These are phyloP conservation scores for Tetraneura akinire DNA, from an alignment of 1,140 invertebrate genomes.

Conservation along the genomic window DNA sequence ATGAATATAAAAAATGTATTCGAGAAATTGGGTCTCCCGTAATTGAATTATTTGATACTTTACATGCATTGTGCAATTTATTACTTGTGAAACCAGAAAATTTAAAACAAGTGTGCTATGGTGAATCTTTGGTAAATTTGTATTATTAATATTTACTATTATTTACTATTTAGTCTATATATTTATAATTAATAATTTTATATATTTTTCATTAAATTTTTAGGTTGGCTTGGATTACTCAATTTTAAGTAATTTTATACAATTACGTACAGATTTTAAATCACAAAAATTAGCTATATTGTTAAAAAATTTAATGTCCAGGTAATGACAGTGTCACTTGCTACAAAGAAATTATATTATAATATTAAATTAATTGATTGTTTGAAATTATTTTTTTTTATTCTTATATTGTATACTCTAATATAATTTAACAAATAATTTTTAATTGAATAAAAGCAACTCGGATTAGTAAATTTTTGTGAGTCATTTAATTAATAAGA, in stretches of 20 bases:
- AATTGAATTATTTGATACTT: conserved; percentile 85
- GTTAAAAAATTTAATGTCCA: conserved; percentile 63
- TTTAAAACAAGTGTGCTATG: conserved; percentile 90
- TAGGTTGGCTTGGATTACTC: conserved; percentile 85
- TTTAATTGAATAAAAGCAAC: background rate
- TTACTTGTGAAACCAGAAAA: conserved; percentile 95
- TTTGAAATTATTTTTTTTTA: conserved; percentile 1
- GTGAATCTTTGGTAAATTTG: conserved; percentile 86
- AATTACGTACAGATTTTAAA: conserved; percentile 89
- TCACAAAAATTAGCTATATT: conserved; percentile 75
- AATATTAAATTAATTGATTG: background rate
- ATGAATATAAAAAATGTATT: conserved; percentile 86
- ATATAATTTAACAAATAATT: conserved; percentile 1
- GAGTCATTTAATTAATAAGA: no score
- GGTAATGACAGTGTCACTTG: conserved; percentile 1
- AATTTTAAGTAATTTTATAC: conserved; percentile 88
- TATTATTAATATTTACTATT: background rate
- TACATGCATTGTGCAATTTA: conserved; percentile 94
- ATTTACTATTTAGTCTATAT: no score
- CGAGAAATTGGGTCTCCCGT: conserved; percentile 75
- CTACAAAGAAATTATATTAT: no score
- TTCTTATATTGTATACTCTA: background rate
- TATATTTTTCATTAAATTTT: conserved; percentile 52
- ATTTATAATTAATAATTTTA: background rate
- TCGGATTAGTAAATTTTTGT: no score